phyloP scores from a whole-genome alignment of 2,113 vertebrate genomes.

The Syngnathus typhle region DNA sequence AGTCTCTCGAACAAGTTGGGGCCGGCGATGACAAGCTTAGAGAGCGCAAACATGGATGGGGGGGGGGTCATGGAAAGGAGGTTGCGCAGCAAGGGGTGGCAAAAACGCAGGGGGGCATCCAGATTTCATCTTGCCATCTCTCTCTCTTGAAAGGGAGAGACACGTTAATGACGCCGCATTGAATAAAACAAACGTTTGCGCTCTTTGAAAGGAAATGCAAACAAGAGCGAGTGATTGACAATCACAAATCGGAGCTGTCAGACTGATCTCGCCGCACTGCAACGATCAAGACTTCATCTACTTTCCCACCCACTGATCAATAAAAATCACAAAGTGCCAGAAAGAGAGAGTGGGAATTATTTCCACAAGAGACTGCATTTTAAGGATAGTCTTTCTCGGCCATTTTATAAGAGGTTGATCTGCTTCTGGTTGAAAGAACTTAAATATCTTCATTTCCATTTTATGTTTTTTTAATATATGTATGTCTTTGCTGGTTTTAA shows the following conservation, averaged over 20 bases:
- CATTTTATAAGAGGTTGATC: not conserved
- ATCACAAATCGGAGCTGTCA: constrained; percentile 9
- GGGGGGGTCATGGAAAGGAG: constrained; percentile 42
- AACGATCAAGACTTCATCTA: not conserved
- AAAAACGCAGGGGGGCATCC: constrained; percentile 32
- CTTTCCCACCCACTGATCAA: not conserved
- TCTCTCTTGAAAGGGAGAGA: not conserved
- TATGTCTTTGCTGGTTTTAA: not conserved
- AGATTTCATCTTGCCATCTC: not conserved
- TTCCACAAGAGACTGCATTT: not conserved
- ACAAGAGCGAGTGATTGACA: constrained; percentile 7
- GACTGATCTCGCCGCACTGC: constrained; percentile 13
- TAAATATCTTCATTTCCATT: not conserved
- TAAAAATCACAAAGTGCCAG: not conserved
- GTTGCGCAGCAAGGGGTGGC: constrained; percentile 35
- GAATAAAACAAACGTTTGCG: not conserved
- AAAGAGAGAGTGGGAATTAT: not conserved
- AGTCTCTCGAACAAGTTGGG: constrained; percentile 61
- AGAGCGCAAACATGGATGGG: constrained; percentile 49
- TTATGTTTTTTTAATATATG: not conserved
- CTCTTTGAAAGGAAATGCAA: not conserved
- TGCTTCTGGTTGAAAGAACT: not conserved
- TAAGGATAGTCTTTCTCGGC: not conserved
- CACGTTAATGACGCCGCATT: not conserved
- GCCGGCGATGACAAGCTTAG: constrained; percentile 51